Percentiles rank a stretch among this genome's conserved stretches.
These are phyloP conservation scores for Stylophora pistillata DNA, from an alignment of 64 coral and sea anemone genomes.

Conservation along the genomic window DNA sequence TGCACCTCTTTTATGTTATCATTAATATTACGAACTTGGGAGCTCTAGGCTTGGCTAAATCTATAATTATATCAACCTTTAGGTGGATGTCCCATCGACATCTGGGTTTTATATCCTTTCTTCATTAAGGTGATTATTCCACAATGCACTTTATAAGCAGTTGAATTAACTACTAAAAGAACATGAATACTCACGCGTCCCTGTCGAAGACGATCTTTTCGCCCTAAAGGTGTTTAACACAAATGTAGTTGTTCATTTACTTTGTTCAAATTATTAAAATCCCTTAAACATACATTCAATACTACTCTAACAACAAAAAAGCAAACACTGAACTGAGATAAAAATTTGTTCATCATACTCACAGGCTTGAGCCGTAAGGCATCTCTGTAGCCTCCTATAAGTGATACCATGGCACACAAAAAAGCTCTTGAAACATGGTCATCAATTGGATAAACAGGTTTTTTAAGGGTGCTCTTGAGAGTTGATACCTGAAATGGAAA, in stretches of 20 bases:
- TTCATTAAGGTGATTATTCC: no score
- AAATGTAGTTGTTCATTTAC: no score
- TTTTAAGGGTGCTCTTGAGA: slow-evolving; percentile 86
- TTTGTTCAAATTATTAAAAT: not conserved
- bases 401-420: slow-evolving; percentile 81
- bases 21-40: no score
- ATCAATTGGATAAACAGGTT: slow-evolving; percentile 77
- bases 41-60: no score
- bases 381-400: slow-evolving; percentile 92
- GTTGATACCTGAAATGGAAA: slow-evolving; percentile 21
- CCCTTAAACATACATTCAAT: not conserved
- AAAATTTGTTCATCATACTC: not conserved
- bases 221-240: slow-evolving; percentile 43
- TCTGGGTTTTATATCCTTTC: no score
- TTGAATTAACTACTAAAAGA: no score
- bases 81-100: no score
- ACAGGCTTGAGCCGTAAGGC: slow-evolving; percentile 81
- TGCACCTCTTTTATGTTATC: no score
- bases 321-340: not conserved
- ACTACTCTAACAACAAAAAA: not conserved
- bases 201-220: slow-evolving; percentile 89
- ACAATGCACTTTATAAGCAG: not conserved
- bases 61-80: no score
- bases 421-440: slow-evolving; percentile 89
- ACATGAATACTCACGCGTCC: slow-evolving; percentile 75